Conservation (phyloP, 2,797 vertebrate genomes). For the Echeneis naucrates region DNA sequence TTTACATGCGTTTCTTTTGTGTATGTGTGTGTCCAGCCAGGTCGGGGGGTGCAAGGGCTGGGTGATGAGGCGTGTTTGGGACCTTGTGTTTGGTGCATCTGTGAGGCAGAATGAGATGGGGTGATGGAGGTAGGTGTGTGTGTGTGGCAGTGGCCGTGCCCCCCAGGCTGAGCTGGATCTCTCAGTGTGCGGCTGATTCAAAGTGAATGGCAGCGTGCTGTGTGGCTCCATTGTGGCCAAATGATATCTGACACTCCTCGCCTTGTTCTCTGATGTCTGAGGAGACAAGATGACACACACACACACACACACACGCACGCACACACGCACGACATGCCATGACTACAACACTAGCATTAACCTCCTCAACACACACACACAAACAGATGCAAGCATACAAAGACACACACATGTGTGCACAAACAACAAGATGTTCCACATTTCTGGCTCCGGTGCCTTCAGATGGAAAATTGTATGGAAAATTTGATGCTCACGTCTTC, state of each 20-base stretch:
- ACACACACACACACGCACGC: slow-evolving; percentile 37
- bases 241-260: slow-evolving; percentile 84
- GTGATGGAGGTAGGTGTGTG: slow-evolving; percentile 49
- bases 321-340: slow-evolving; percentile 36
- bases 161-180: slow-evolving; percentile 68
- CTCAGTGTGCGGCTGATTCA: slow-evolving; percentile 74
- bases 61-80: slow-evolving; percentile 68
- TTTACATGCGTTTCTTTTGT: slow-evolving; percentile 44
- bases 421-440: slow-evolving; percentile 53
- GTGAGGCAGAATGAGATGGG: slow-evolving; percentile 60
- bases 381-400: slow-evolving; percentile 19
- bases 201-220: slow-evolving; percentile 84
- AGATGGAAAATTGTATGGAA: slow-evolving; percentile 56
- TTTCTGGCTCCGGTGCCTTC: slow-evolving; percentile 38
- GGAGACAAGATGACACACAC: slow-evolving; percentile 54
- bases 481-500: slow-evolving; percentile 49
- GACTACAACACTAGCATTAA: slow-evolving; percentile 35
- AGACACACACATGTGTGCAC: slow-evolving; percentile 10
- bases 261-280: slow-evolving; percentile 79
- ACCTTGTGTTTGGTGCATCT: slow-evolving; percentile 72
- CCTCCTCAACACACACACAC: slow-evolving; percentile 35
- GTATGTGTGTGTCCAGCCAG: slow-evolving; percentile 45
- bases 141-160: slow-evolving; percentile 42
- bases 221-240: slow-evolving; percentile 76
- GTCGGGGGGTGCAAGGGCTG: slow-evolving; percentile 68